phyloP scores from a whole-genome alignment of 1,140 invertebrate species.

The Dreissena polymorpha region DNA sequence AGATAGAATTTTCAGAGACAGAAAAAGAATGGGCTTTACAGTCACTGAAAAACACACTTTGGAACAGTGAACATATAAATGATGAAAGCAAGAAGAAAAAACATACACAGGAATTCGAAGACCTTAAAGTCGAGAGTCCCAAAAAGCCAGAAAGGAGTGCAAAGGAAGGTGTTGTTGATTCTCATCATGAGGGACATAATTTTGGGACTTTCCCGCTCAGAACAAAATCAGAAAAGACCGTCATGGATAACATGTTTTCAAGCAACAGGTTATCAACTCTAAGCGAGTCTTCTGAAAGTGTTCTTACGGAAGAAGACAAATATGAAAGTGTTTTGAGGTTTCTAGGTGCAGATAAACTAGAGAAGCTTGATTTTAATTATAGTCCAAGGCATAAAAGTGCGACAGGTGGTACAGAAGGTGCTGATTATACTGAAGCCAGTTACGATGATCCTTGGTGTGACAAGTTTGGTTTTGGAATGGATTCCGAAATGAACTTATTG shows the following conservation, averaged over 20 bases:
- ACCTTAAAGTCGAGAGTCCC: slow-evolving; percentile 57
- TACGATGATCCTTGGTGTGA: slow-evolving; percentile 53
- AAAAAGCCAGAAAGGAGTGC: slow-evolving; percentile 63
- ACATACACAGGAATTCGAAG: slow-evolving; percentile 72
- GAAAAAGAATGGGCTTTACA: slow-evolving; percentile 74
- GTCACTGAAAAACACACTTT: slow-evolving; percentile 74
- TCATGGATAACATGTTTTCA: slow-evolving; percentile 57
- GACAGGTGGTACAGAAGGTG: slow-evolving; percentile 6
- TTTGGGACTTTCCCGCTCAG: slow-evolving; percentile 73
- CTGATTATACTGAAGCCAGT: slow-evolving; percentile 23
- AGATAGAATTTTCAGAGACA: slow-evolving; percentile 69
- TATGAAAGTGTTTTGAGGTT: slow-evolving; percentile 46
- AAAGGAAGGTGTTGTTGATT: slow-evolving; percentile 68
- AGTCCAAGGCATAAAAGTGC: slow-evolving; percentile 47
- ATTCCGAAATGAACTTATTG: slow-evolving; percentile 52
- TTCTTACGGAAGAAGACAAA: slow-evolving; percentile 38
- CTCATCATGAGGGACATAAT: slow-evolving; percentile 38
- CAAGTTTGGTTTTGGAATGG: slow-evolving; percentile 44
- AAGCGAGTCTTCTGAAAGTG: slow-evolving; percentile 42
- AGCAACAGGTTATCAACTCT: slow-evolving; percentile 39
- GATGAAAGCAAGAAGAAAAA: slow-evolving; percentile 38
- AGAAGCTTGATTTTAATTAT: slow-evolving; percentile 20
- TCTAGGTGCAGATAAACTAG: slow-evolving; percentile 34
- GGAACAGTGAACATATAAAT: slow-evolving; percentile 73
- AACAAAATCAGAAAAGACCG: slow-evolving; percentile 58